Conservation (phyloP, 2,113 vertebrate species). For the Epinephelus fuscoguttatus region DNA sequence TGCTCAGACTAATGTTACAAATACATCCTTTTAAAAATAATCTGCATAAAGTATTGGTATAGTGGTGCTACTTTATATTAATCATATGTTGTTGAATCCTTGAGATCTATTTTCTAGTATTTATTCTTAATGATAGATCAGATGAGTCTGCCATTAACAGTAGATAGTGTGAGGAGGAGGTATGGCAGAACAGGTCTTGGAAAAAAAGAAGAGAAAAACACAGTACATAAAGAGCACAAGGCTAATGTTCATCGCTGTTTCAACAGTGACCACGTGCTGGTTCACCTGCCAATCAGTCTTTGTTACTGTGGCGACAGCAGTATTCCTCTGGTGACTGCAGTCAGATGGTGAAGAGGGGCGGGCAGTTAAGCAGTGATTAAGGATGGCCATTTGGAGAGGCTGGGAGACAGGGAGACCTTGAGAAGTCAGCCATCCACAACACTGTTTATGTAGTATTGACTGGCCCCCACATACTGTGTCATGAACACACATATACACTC, state of each 20-base stretch:
- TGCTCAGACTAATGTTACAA: background rate
- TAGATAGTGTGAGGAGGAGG: background rate
- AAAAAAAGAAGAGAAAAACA: constrained; percentile 8
- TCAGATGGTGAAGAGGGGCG: constrained; percentile 57
- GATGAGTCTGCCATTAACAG: background rate
- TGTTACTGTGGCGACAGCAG: constrained; percentile 70
- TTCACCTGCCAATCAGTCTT: constrained; percentile 74
- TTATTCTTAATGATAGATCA: background rate
- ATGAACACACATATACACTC: constrained; percentile 31
- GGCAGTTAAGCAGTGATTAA: constrained; percentile 84
- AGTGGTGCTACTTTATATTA: background rate
- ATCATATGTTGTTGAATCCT: background rate
- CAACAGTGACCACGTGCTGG: constrained; percentile 59
- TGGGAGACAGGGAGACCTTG: constrained; percentile 80
- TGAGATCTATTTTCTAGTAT: background rate
- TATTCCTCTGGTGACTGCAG: constrained; percentile 59
- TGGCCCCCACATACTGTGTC: constrained; percentile 28
- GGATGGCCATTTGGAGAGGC: constrained; percentile 74
- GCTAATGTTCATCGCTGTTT: constrained; percentile 37
- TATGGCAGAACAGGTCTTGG: background rate
- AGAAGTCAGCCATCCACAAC: constrained; percentile 75
- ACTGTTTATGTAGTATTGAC: constrained; percentile 78
- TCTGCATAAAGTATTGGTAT: background rate
- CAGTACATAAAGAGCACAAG: constrained; percentile 27
- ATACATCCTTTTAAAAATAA: background rate